Evolutionary conservation across 23 tunicate genomes (phyloP).

Genomic region (Oikopleura dioica): DNA sequence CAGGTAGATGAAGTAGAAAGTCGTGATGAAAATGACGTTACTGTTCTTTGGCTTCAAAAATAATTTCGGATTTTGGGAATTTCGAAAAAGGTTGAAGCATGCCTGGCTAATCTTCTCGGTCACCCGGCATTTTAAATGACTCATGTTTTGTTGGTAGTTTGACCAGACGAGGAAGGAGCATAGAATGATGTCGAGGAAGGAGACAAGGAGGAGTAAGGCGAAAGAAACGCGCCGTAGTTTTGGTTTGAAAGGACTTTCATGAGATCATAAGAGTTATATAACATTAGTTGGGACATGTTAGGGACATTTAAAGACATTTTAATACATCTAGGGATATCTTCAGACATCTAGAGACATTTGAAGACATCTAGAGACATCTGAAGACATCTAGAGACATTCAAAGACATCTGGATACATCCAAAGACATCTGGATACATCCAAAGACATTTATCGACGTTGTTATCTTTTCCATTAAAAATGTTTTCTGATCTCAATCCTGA

Average conservation of each 20-base stretch:
- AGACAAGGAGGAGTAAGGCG: not conserved
- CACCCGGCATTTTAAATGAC: not conserved
- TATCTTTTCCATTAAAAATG: not conserved
- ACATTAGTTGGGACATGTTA: not conserved
- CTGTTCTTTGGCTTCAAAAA: too few species aligned
- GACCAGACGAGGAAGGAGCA: not conserved
- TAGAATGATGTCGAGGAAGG: not conserved
- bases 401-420: too few species aligned
- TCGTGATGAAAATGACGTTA: not conserved
- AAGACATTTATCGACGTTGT: too few species aligned
- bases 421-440: too few species aligned
- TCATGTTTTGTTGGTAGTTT: not conserved
- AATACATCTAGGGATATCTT: too few species aligned
- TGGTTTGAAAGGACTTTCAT: not conserved
- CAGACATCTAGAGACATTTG: too few species aligned
- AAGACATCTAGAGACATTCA: too few species aligned
- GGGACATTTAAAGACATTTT: not conserved
- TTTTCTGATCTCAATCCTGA: too few species aligned
- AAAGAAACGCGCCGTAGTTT: not conserved
- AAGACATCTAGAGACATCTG: too few species aligned
- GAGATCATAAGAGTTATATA: not conserved
- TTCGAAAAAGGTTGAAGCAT: too few species aligned
- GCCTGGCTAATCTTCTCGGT: conserved; percentile 6
- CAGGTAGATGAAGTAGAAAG: conserved; percentile 6
- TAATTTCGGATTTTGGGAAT: too few species aligned